Evolutionary conservation across 2,113 vertebrate genomes (phyloP), one percentile per base, ranked within the genome.

Genomic region (Megaceryle maxima): DNA sequence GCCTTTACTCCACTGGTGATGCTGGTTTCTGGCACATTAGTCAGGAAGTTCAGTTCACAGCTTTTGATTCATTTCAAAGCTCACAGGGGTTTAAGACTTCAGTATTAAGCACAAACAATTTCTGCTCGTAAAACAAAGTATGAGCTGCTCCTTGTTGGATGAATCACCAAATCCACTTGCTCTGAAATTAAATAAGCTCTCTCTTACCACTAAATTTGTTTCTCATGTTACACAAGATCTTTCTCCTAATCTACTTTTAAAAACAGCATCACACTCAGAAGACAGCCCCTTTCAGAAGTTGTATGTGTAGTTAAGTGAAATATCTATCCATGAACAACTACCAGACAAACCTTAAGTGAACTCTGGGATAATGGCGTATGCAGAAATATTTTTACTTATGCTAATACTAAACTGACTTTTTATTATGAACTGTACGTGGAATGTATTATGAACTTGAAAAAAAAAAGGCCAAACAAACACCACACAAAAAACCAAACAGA

Each of bases 1-100:
- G 43, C n/a, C 63, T 89, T 93, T 73, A 72, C 44, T 85, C 67
- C 39, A 64, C 25, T 68, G 16, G 35, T 56, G 62, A 85, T 0
- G 0, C 10, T 10, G 76, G 43, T 43, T 91, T 85, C 59, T n/a
- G 24, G 53, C 18, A 64, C 48, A 76, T 94, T 85, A 96, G 57
- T 95, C 85, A 90, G 67, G 64, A 88, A 1, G 13, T 10, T 70
- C 56, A 53, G 69, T 79, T 85, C 35, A 86, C 8, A 76, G 39
- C 14, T 94, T 88, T 92, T 76, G 87, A 94, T 90, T 92, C 26
- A 83, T 57, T 70, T 76, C 33, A 87, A 87, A 76, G 74, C 67
- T 83, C 67, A 41, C 0, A 0, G 53, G 48, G 26, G 39, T 57
- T 93, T 88, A 73, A 85, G n/a, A 57, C 29, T 93, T 76, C 22